Evolutionary conservation across 2,797 vertebrate genomes (phyloP), one percentile per base, ranked within the genome.

Genomic region (Strix occidentalis): DNA sequence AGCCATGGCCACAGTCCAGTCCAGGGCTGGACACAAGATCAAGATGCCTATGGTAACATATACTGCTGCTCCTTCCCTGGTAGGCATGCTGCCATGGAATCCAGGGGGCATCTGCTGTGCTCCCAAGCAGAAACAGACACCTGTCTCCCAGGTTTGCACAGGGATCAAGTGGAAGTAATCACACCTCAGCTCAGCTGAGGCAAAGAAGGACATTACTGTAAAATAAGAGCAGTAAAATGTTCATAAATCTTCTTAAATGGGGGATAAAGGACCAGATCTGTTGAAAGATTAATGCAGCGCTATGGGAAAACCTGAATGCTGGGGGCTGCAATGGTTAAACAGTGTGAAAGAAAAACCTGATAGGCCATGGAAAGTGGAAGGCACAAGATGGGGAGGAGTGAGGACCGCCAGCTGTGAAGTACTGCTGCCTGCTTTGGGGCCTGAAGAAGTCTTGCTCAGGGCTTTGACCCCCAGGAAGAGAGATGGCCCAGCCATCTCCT

Each of bases 341-440:
- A 11, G 54, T 3, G 2, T 35, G 65, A 58, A 53, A 71, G 31
- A 53, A 70, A 72, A 18, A 8, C 11, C 29, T 9, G 19, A 11
- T 3, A 63, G 23, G 26, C 28, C 15, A 21, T 39, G 24, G 46
- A 28, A 56, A 61, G 31, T 17, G 41, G 10, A 21, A 17, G 65
- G 72, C 50, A 24, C 39, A 54, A 84, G 35, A 48, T 41, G 39
- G 6, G 16, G 17, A 54, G 20, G 46, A 37, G 29, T 43, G 56
- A n/a, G 33, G 11, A 54, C 4, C 3, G 9, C 11, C 0, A 0
- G 9, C 10, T 74, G 26, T 61, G 33, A 51, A 46, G 66, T 64
- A n/a, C n/a, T 76, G 23, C 51, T 79, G 26, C 58, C 29, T 1
- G 1, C 16, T 60, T 80, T 23, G 21, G n/a, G 50, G 26, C 9